Conservation (phyloP, 2,797 vertebrate genomes). For the Sebastes goodei region DNA sequence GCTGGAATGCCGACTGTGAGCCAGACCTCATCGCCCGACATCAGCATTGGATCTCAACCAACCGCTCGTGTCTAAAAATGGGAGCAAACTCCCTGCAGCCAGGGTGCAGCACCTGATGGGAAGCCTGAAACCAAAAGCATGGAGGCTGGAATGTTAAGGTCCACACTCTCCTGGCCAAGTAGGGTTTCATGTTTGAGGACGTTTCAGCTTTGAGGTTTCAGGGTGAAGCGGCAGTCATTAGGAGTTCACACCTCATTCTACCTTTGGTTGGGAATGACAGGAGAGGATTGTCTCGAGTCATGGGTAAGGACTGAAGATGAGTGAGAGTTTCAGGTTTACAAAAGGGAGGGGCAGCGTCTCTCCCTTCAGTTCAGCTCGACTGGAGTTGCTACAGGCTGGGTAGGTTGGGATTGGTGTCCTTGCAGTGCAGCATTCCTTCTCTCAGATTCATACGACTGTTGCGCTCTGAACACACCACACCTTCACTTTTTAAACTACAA, state of each 20-base stretch:
- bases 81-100: background rate
- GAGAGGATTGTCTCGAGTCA: background rate
- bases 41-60: background rate
- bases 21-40: background rate
- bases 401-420: slow-evolving; percentile 51
- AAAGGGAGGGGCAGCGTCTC: slow-evolving; percentile 11
- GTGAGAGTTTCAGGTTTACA: slow-evolving; percentile 8
- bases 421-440: slow-evolving; percentile 62
- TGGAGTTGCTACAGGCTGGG: slow-evolving; percentile 31
- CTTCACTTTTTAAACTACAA: slow-evolving; percentile 30
- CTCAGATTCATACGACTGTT: slow-evolving; percentile 12
- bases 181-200: background rate
- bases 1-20: background rate
- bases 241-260: background rate
- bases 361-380: background rate
- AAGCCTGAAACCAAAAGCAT: background rate
- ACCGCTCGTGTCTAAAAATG: background rate
- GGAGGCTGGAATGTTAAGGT: background rate
- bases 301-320: background rate
- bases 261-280: background rate
- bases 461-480: slow-evolving; percentile 42
- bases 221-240: background rate
- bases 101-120: background rate
- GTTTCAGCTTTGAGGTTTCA: background rate
- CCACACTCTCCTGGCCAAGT: background rate